Base-by-base conservation (phyloP, 2,797 vertebrate species). In the Vespertilio murinus region DNA sequence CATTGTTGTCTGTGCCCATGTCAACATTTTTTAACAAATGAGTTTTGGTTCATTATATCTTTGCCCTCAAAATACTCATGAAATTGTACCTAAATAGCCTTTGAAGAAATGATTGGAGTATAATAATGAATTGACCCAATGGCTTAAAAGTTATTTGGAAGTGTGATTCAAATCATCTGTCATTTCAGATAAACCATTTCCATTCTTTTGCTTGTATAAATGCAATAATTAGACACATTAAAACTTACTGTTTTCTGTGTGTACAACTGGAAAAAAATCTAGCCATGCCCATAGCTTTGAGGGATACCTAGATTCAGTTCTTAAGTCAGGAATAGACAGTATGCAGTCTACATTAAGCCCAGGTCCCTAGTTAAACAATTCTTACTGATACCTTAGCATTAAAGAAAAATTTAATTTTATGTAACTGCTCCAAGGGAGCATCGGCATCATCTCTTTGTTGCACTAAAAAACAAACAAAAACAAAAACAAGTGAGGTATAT, bases 41-140 rank as follows among this genome's bases (percentile, higher is more conserved):
- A 23, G 1, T 79, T 59, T 77, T 52, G 52, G 38, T 81, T 79
- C 49, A 92, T 79, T 75, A 75, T 74, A 88, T 95, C 49, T 85
- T 94, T 93, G 47, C 22, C 65, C 30, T 86, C 45, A 71, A 84
- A 96, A 93, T 49, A 67, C 22, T 17, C 49, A 85, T 13, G 30
- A 20, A 89, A 30, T 67, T 77, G 23, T 10, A 38, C 5, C 70
- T 79, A 86, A 92, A 81, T 0, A 77, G 38, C 8, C 20, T 85
- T 93, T 54, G 25, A 77, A 94, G 40, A 33, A 87, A 73, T 94
- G 38, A 42, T 1, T 47, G 23, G 16, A 78, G 8, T 82, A 17
- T 84, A 79, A 54, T 71, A 77, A 75, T 42, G 25, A 89, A 13
- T 8, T 79, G 47, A 47, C 11, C 18, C 17, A 75, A 54, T 54